Base-by-base conservation (phyloP, 2,888 invertebrate genomes). In the Pammene fasciana region DNA sequence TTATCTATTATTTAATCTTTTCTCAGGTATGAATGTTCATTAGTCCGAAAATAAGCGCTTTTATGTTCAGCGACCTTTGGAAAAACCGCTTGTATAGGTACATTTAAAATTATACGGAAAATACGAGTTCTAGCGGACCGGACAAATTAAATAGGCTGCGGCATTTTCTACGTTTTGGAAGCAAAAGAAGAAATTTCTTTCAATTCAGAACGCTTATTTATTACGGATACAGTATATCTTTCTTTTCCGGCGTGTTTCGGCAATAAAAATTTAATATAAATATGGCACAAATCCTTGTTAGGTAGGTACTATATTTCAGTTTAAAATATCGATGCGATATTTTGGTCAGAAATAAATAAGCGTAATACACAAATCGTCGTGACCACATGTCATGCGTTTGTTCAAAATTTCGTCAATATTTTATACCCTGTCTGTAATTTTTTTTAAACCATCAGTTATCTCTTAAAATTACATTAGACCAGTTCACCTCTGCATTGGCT, bases 21-120 rank as follows among this genome's bases (percentile, higher is more conserved):
- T 87, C 87, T 87, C 87, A 85, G 87, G 85, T 89, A 88, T 86
- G 85, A 86, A 86, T 88, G 86, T 88, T 89, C 87, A 88, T 90
- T 90, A 88, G 84, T 80, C 79, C 76, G 82, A 78, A 85, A 85
- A 87, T 86, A 88, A 86, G 72, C 73, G 73, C 72, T 81, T 82
- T 82, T 76, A 78, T 84, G 84, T 84, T 78, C 83, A 85, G 70
- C 76, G 84, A 86, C 84, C 84, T 85, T 81, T 82, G 68, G 70
- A 71, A 54, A 64, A 65, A 56, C 62, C 57, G 61, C 61, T 67
- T 52, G n/a, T n/a, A 50, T 43, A 50, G 14, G 66, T 48, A 45
- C 16, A 43, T 57, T 50, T 50, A 62, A 57, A 57, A 57, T 50
- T 57, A 56, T 52, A 68, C 7, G 45, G 34, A 50, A 46, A 48